Evolutionary conservation across 64 coral and sea anemone species (phyloP).

Genomic region (Catalaphyllia jardinei): DNA sequence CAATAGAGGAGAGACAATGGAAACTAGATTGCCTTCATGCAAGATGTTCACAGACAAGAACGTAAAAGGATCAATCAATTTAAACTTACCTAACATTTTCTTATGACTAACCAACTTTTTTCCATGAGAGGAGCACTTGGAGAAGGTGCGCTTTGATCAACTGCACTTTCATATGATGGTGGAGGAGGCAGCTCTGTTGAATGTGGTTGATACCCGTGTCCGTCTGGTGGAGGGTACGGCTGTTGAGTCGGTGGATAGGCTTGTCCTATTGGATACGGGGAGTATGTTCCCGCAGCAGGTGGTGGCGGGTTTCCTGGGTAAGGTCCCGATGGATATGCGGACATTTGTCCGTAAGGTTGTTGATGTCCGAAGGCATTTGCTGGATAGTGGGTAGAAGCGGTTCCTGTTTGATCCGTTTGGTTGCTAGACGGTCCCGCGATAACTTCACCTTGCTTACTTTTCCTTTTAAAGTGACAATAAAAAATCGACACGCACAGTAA

Average conservation of each 20-base stretch:
- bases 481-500: constrained; percentile 13
- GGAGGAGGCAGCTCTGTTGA: constrained; percentile 27
- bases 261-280: neutral
- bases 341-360: neutral
- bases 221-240: neutral
- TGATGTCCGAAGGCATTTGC: neutral
- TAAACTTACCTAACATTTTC: neutral
- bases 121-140: neutral
- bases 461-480: neutral
- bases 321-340: neutral
- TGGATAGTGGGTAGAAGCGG: neutral
- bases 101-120: neutral
- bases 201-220: constrained; percentile 1
- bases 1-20: too few species aligned
- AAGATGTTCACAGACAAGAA: neutral
- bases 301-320: neutral
- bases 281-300: neutral
- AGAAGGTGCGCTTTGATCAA: neutral
- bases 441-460: constrained; percentile 8
- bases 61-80: neutral
- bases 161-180: constrained; percentile 10
- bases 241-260: neutral
- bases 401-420: neutral
- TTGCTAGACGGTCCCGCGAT: neutral
- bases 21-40: too few species aligned